phyloP scores from a whole-genome alignment of 2,797 vertebrate genomes.

The Anas bahamensis region DNA sequence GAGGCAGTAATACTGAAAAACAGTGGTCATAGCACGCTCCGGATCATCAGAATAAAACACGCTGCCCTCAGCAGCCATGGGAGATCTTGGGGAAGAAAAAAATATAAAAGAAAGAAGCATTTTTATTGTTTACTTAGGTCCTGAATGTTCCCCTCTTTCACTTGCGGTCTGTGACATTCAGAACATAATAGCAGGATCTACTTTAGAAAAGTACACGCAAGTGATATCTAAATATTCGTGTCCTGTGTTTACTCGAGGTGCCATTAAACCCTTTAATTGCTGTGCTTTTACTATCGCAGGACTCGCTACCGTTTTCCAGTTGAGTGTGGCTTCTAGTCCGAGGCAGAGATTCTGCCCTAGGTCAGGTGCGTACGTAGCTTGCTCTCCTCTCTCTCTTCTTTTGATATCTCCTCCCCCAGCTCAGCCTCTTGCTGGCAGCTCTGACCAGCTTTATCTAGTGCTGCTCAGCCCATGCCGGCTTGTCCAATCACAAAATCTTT shows the following conservation, averaged over 20 bases:
- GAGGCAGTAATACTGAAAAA: background rate
- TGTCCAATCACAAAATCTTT: background rate
- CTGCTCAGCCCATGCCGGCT: background rate
- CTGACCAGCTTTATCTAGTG: background rate
- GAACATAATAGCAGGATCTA: background rate
- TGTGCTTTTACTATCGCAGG: background rate
- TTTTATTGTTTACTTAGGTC: background rate
- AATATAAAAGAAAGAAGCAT: background rate
- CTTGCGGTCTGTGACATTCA: background rate
- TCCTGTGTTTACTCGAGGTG: background rate
- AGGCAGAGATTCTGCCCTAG: background rate
- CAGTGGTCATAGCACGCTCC: background rate
- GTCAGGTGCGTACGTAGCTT: background rate
- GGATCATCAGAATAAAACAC: background rate
- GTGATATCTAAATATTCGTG: background rate
- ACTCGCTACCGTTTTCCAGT: background rate
- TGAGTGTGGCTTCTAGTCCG: background rate
- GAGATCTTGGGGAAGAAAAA: background rate
- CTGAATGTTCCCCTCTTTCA: background rate
- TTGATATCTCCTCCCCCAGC: background rate
- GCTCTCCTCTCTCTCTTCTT: background rate
- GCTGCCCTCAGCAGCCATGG: background rate
- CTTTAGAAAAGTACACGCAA: background rate
- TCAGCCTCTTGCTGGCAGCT: background rate
- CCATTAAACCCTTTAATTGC: background rate